Conservation (phyloP, 1,140 invertebrate species). For the Drosophila leontia region DNA sequence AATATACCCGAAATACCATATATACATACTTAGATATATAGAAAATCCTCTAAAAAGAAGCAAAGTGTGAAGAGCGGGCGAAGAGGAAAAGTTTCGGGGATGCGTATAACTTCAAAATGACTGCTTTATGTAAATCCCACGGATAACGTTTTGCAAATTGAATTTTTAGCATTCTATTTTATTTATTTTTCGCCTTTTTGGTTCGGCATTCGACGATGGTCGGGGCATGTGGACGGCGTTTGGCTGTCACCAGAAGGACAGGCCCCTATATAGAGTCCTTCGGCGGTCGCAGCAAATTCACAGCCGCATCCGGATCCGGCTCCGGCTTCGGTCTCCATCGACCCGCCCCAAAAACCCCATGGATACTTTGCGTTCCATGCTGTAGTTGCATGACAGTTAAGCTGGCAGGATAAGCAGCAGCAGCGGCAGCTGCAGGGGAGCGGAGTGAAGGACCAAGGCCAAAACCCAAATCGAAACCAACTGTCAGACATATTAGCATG, state of each 20-base stretch:
- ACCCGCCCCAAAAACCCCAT: slow-evolving; percentile 61
- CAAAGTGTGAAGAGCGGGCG: slow-evolving; percentile 32
- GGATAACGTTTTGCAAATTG: slow-evolving; percentile 85
- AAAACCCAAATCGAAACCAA: slow-evolving; percentile 68
- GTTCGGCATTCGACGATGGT: neutral
- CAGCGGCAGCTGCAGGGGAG: slow-evolving; percentile 8
- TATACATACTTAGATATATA: slow-evolving; percentile 38
- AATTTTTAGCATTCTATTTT: slow-evolving; percentile 85
- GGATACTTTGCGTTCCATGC: slow-evolving; percentile 68
- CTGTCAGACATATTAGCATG: slow-evolving; percentile 81
- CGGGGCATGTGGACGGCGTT: slow-evolving; percentile 14
- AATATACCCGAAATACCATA: slow-evolving; percentile 24
- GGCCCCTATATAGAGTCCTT: slow-evolving; percentile 50
- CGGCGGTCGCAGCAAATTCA: slow-evolving; percentile 47
- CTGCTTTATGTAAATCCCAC: slow-evolving; percentile 84
- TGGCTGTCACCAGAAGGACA: slow-evolving; percentile 65
- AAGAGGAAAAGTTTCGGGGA: slow-evolving; percentile 46
- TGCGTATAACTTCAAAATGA: slow-evolving; percentile 85
- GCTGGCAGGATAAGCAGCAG: slow-evolving; percentile 71
- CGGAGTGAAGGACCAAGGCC: slow-evolving; percentile 4
- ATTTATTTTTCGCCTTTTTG: slow-evolving; percentile 79
- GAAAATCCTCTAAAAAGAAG: slow-evolving; percentile 22
- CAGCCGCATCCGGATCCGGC: slow-evolving; percentile 59
- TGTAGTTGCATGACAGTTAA: slow-evolving; percentile 81
- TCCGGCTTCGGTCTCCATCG: slow-evolving; percentile 14